phyloP scores from a whole-genome alignment of 2,113 vertebrate species.

The Reinhardtius hippoglossoides region DNA sequence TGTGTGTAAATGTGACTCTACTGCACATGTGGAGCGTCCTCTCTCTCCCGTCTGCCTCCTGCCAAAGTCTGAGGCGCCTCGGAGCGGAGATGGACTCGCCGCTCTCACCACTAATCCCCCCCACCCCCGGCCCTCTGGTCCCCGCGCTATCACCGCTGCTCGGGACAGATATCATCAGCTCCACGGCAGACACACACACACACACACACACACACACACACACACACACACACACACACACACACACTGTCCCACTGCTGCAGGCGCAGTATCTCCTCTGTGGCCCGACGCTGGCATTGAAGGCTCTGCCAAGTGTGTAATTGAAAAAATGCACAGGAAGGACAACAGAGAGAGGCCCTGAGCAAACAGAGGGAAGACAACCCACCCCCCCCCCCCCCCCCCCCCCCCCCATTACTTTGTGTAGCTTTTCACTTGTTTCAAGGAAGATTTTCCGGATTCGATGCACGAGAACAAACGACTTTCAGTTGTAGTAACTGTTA shows the following conservation, averaged over 20 bases:
- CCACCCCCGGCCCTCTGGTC: constrained; percentile 28
- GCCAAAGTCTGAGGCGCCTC: constrained; percentile 44
- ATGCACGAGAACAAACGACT: no score
- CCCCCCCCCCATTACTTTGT: no score
- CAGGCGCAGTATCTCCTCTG: constrained; percentile 35
- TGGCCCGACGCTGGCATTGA: constrained; percentile 9
- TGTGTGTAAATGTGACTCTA: background rate
- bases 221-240: background rate
- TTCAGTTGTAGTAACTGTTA: no score
- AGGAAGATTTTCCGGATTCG: no score
- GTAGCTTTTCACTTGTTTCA: no score
- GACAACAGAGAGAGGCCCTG: background rate
- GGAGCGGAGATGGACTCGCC: constrained; percentile 20
- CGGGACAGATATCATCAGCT: constrained; percentile 50
- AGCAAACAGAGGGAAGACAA: background rate
- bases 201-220: constrained; percentile 23
- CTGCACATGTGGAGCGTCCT: constrained; percentile 17
- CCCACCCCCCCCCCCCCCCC: no score
- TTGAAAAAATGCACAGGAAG: constrained; percentile 30
- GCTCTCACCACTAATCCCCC: constrained; percentile 45
- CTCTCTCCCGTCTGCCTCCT: background rate
- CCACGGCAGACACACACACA: constrained; percentile 36
- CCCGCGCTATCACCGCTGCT: constrained; percentile 37
- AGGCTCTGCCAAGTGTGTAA: constrained; percentile 22
- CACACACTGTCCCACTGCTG: constrained; percentile 34